Evolutionary conservation across 2,888 invertebrate genomes (phyloP), one percentile per base, ranked within the genome.

Genomic region (Lasiommata megera): DNA sequence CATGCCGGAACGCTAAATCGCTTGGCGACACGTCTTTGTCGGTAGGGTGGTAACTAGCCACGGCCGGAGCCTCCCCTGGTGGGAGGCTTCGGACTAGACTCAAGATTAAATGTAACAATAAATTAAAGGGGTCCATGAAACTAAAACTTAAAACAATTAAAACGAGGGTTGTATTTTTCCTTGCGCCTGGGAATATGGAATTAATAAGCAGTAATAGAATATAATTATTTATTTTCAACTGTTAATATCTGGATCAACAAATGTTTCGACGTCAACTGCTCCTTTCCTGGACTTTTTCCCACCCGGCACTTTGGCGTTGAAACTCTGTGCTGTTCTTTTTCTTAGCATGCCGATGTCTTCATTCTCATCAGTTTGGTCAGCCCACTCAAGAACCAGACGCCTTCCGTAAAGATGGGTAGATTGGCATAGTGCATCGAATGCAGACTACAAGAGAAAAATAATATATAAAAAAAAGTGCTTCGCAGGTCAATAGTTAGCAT

Each of bases 331-430:
- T 0, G 98, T 97, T 71, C 97, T 93, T 87, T 96, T 96, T 62
- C 98, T 92, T 58, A 99, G 88, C 63, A 95, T 93, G 11, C 95
- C 94, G 6, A 99, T 92, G 63, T 94, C 93, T 76, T 96, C 96
- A 52, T 91, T 93, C 17, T 89, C 88, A 58, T 91, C 90, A 34
- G 94, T 94, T 48, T 94, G 92, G 56, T 95, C 93, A 0, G 98
- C 97, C 99, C 99, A 99, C 89, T 99, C 99, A 60, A 99, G 87
- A 0, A 98, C 98, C 70, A 99, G 90, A 55, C 99, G 93, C 66
- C 99, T 93, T 0, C 99, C 99, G 82, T 98, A 99, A 84, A 99
- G 95, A 93, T 99, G 99, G 54, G 99, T 99, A 72, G 98, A 98
- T 79, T 97, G 97, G 69, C 96, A 95, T n/a, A 99, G 80, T 0